Base-by-base conservation (phyloP, 1,140 invertebrate species). In the Heliconius melpomene region DNA sequence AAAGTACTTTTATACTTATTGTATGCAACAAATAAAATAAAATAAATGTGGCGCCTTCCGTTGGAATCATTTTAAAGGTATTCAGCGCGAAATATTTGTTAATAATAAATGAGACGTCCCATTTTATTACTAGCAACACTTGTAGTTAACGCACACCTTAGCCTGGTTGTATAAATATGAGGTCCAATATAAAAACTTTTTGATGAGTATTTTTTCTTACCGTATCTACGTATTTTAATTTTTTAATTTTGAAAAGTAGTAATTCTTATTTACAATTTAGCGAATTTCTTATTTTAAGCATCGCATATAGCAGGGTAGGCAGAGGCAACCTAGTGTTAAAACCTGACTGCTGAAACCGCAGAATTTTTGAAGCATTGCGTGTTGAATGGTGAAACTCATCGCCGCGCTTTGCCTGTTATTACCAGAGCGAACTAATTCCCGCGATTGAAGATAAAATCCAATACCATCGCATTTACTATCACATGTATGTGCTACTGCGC, bases 51-150 rank as follows among this genome's bases (percentile, higher is more conserved):
- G 91, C 91, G 91, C 92, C 92, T 94, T 93, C 92, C 91, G 91
- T 93, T 92, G 88, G 78, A 77, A 78, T 80, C 80, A 82, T 87
- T 89, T 82, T 81, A 77, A 87, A 87, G 73, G 82, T 88, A 89
- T 89, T 90, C 81, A 83, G 82, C 84, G 91, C 89, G 90, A 93
- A 93, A 94, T 93, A 93, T 94, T 93, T 94, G 91, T 94, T 89
- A 94, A 92, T 91, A 94, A 94, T 93, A 94, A 94, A 93, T 93
- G 90, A 94, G 91, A 92, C 90, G 90, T 94, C 87, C 89, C 89
- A 87, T 93, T 93, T 93, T 93, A 94, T 93, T 90, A 87, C 86
- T 80, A 80, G 82, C 84, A 90, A 90, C 87, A 89, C 91, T 91
- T 87, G 90, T 88, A 83, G 88, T 80, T 83, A 81, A 78, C 83